These are phyloP conservation scores for Otolemur crassicaudatus DNA, from an alignment of 2,797 vertebrate species.

Conservation along the genomic window DNA sequence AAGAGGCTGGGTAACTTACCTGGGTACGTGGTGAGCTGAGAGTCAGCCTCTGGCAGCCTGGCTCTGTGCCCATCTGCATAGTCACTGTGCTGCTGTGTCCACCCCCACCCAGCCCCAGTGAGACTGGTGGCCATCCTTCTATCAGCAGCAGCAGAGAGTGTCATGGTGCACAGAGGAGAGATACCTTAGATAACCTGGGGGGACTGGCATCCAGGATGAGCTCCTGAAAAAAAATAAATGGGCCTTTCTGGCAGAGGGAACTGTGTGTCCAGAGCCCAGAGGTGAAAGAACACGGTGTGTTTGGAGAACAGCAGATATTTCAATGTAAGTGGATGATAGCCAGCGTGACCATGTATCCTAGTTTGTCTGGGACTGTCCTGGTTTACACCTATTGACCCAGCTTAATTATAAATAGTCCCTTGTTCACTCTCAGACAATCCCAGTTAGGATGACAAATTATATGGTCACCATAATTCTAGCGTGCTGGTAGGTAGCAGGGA, in stretches of 20 bases:
- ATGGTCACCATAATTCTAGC: not conserved
- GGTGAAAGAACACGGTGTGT: not conserved
- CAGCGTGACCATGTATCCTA: not conserved
- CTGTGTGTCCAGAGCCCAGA: constrained; percentile 28
- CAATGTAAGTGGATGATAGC: not conserved
- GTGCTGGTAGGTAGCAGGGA: not conserved
- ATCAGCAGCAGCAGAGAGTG: not conserved
- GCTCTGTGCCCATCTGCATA: not conserved
- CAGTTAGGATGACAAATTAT: constrained; percentile 8
- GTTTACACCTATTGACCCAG: not conserved
- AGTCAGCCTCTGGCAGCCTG: not conserved
- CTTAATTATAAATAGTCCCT: constrained; percentile 52
- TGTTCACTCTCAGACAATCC: not conserved
- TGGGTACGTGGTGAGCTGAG: not conserved
- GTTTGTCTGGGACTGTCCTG: constrained; percentile 9
- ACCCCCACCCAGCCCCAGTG: too few relatives aligned
- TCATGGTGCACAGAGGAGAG: not conserved
- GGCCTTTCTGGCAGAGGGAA: not conserved
- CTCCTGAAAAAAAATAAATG: not conserved
- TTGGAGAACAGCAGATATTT: not conserved
- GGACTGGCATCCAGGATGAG: not conserved
- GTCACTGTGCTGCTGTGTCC: too few relatives aligned
- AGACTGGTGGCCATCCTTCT: not conserved
- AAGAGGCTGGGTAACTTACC: not conserved
- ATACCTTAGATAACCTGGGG: not conserved